Percentiles rank a stretch among this genome's conserved stretches.
phyloP scores from a whole-genome alignment of 1,140 invertebrate species.

The Samia ricini region DNA sequence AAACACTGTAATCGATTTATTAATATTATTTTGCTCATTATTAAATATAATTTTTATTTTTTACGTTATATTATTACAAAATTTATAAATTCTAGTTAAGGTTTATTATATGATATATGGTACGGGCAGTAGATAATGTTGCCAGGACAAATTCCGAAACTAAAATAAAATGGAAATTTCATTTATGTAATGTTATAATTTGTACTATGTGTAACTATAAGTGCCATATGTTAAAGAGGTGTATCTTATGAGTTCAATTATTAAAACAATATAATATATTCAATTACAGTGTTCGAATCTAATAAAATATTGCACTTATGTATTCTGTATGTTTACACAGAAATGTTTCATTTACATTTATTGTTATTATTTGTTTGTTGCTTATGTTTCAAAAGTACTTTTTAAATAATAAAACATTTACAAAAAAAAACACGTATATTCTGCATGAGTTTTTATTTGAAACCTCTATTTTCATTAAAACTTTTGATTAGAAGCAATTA shows the following conservation, averaged over 20 bases:
- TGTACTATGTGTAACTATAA: conserved; percentile 13
- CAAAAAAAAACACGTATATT: conserved; percentile 42
- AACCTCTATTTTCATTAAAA: conserved; percentile 49
- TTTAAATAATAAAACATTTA: conserved; percentile 63
- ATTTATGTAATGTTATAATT: neutral
- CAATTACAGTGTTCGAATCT: conserved; percentile 50
- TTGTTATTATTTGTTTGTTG: conserved; percentile 77
- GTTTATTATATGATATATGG: conserved; percentile 8
- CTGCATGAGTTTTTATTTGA: conserved; percentile 53
- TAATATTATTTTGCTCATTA: conserved; percentile 12
- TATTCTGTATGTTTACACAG: conserved; percentile 36
- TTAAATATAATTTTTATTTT: no score
- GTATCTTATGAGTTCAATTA: conserved; percentile 17
- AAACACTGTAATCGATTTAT: conserved; percentile 52
- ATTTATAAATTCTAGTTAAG: conserved; percentile 8
- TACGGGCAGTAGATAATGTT: neutral
- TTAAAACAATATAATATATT: conserved; percentile 12
- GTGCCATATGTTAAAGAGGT: conserved; percentile 49
- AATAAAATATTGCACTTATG: conserved; percentile 43
- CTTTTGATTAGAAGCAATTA: conserved; percentile 10
- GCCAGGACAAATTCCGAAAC: neutral
- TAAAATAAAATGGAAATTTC: no score
- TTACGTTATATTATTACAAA: conserved; percentile 12
- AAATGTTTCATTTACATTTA: conserved; percentile 64
- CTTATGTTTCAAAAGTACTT: conserved; percentile 74